Percentiles rank a stretch among this genome's conserved stretches.
These are phyloP conservation scores for Varanus salvator DNA, from an alignment of 2,113 vertebrate species.

Conservation along the genomic window DNA sequence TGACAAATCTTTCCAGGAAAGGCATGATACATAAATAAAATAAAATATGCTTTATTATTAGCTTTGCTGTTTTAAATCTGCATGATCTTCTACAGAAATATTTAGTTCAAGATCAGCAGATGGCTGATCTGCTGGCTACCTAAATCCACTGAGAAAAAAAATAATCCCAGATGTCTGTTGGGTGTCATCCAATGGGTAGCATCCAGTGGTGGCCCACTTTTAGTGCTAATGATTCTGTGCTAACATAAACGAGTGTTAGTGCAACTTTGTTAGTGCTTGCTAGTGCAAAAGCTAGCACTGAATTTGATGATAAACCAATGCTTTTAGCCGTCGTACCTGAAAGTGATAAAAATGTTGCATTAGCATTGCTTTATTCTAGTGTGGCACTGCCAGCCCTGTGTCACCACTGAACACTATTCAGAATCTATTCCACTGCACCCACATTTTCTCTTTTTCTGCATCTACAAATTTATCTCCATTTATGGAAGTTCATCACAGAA, in stretches of 20 bases:
- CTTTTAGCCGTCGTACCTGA: too few species aligned
- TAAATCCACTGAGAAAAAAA: background rate
- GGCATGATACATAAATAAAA: background rate
- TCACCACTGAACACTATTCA: background rate
- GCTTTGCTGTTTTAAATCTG: too few species aligned
- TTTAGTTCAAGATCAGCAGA: background rate
- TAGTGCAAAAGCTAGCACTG: too few species aligned
- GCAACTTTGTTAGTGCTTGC: too few species aligned
- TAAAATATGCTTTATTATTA: too few species aligned
- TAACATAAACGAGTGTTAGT: too few species aligned
- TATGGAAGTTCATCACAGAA: constrained; percentile 8
- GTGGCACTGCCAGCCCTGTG: too few species aligned
- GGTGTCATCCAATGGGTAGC: background rate
- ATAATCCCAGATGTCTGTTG: background rate
- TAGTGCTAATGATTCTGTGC: too few species aligned
- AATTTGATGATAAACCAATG: too few species aligned
- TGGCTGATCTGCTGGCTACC: background rate
- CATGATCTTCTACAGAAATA: background rate
- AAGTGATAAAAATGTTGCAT: too few species aligned
- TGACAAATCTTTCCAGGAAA: background rate
- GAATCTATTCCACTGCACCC: background rate
- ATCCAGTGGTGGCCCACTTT: too few species aligned
- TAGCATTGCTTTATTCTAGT: too few species aligned
- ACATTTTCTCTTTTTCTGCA: background rate
- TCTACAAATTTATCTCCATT: background rate